phyloP scores from a whole-genome alignment of 2,797 vertebrate genomes.

The Decapterus maruadsi region DNA sequence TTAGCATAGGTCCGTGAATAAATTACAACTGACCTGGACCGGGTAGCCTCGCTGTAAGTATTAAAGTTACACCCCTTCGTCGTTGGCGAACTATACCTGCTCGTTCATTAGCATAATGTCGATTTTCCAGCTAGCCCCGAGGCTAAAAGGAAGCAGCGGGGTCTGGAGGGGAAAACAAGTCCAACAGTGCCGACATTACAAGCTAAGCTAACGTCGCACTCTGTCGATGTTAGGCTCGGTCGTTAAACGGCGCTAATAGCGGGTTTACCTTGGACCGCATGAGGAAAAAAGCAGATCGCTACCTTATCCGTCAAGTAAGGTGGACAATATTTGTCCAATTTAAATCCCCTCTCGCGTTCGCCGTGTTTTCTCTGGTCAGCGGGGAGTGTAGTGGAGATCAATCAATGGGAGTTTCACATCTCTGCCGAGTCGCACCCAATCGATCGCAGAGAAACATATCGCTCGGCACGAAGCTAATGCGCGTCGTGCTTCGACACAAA shows the following conservation, averaged over 20 bases:
- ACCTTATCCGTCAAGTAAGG: constrained; percentile 47
- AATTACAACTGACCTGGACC: constrained; percentile 25
- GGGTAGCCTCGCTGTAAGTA: neutral
- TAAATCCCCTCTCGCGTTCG: constrained; percentile 78
- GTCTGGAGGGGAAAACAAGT: constrained; percentile 79
- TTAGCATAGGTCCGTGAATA: constrained; percentile 17
- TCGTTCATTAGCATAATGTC: constrained; percentile 66
- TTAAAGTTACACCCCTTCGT: constrained; percentile 50
- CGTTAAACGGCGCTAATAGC: neutral
- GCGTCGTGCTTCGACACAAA: fast-evolving
- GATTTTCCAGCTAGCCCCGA: constrained; percentile 70
- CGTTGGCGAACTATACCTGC: constrained; percentile 53
- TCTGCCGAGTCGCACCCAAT: constrained; percentile 62
- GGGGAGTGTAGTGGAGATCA: constrained; percentile 83
- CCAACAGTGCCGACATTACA: constrained; percentile 78
- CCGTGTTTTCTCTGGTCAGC: constrained; percentile 82
- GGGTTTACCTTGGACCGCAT: neutral
- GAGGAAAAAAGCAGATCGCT: constrained; percentile 17
- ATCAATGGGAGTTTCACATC: constrained; percentile 83
- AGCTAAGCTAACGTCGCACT: constrained; percentile 61
- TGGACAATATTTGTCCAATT: constrained; percentile 62
- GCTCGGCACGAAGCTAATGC: fast-evolving
- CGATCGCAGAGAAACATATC: constrained; percentile 57
- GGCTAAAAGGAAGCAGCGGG: constrained; percentile 84
- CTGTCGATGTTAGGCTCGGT: neutral